Base-by-base conservation (phyloP, 1,140 invertebrate species). In the Drosophila santomea region DNA sequence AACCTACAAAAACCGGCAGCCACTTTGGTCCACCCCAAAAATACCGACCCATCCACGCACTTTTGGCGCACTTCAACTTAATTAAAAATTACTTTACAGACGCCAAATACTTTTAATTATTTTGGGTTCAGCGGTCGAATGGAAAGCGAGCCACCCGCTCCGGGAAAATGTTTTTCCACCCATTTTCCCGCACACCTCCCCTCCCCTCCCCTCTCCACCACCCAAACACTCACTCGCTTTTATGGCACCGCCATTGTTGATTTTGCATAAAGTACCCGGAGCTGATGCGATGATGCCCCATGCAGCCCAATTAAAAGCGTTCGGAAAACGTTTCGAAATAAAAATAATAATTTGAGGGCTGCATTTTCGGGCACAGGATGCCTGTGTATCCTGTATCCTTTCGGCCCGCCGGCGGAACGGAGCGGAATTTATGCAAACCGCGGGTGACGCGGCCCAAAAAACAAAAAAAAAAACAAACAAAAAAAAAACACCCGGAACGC, bases 71-170 rank as follows among this genome's bases (percentile, higher is more conserved):
- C 83, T 88, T 88, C 83, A 88, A 88, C 84, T 89, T 88, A 88
- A 88, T 88, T 88, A 88, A 88, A 88, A 88, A 88, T 88, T 88
- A 88, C 83, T 89, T 89, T 89, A 89, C 83, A 89, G 85, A 88
- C 83, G 80, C 83, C 80, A 88, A 88, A 89, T 89, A 89, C 83
- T 88, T 88, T 89, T 88, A 88, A 88, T 88, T 88, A 88, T 86
- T 86, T 86, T 88, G 84, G 83, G 84, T 86, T 89, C 83, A 81
- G 78, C 74, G 82, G 82, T 78, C 74, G 78, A 86, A 88, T 81
- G 82, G 61, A 82, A 78, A 61, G 62, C 84, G 64, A 73, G 66
- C 51, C 10, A 32, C 23, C 23, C 58, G 14, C 39, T 39, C 43
- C 35, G 47, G 62, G 67, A 5, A 68, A 68, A 68, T 68, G 64